phyloP scores from a whole-genome alignment of 2,888 invertebrate genomes.

The Platerodrilus igneus region DNA sequence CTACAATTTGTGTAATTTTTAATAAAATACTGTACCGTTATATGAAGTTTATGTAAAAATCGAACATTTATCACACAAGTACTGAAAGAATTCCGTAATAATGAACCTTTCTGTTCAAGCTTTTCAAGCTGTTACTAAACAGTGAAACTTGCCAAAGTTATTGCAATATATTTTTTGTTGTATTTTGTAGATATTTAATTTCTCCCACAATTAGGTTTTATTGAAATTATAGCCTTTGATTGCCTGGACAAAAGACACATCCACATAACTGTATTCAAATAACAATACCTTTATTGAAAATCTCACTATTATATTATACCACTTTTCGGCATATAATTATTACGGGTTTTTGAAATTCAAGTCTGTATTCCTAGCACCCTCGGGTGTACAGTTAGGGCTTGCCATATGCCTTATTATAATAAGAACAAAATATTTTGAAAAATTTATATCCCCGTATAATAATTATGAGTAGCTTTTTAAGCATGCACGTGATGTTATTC shows the following conservation, averaged over 20 bases:
- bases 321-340: slow-evolving; percentile 24
- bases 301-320: slow-evolving; percentile 17
- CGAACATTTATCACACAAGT: too few relatives aligned
- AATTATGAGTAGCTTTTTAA: slow-evolving; percentile 40
- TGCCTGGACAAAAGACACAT: slow-evolving; percentile 21
- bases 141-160: too few relatives aligned
- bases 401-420: slow-evolving; percentile 40
- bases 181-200: too few relatives aligned
- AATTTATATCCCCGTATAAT: slow-evolving; percentile 37
- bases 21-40: too few relatives aligned
- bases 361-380: slow-evolving; percentile 39
- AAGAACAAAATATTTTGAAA: slow-evolving; percentile 21
- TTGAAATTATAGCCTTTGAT: slow-evolving; percentile 18
- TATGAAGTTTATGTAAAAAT: too few relatives aligned
- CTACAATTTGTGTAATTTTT: too few relatives aligned
- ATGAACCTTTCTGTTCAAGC: too few relatives aligned
- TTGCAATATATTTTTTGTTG: too few relatives aligned
- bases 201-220: too few relatives aligned
- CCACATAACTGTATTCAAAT: slow-evolving; percentile 25
- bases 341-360: slow-evolving; percentile 27
- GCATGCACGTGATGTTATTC: slow-evolving; percentile 31
- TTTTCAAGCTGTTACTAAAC: too few relatives aligned
- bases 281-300: slow-evolving; percentile 28
- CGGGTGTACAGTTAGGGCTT: slow-evolving; percentile 38
- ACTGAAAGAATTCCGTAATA: too few relatives aligned